Evolutionary conservation across 1,140 invertebrate species (phyloP).

Genomic region (Mylabris phalerata): DNA sequence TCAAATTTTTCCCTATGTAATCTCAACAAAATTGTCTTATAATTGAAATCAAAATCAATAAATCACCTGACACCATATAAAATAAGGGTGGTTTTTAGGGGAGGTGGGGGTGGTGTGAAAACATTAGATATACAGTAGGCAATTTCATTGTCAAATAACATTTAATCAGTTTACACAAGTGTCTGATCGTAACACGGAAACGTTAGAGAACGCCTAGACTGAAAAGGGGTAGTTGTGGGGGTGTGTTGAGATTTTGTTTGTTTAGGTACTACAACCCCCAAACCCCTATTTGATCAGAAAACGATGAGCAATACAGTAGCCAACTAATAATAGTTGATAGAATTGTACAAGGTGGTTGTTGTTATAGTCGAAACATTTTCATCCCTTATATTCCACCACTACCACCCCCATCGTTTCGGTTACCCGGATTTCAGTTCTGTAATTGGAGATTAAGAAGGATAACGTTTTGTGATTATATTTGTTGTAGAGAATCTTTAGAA

Average conservation of each 20-base stretch:
- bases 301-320: too few species aligned
- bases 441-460: constrained; percentile 17
- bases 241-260: constrained; percentile 9
- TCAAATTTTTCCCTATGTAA: too few species aligned
- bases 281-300: too few species aligned
- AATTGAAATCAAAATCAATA: too few species aligned
- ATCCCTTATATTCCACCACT: too few species aligned
- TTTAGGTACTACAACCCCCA: not conserved
- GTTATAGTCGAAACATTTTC: too few species aligned
- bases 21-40: too few species aligned
- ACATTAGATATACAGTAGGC: constrained; percentile 1
- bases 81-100: not conserved
- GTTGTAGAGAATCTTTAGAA: too few species aligned
- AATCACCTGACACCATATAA: not conserved
- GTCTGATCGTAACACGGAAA: constrained; percentile 10
- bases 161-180: constrained; percentile 12
- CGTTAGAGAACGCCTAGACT: not conserved
- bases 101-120: constrained; percentile 3
- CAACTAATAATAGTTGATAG: too few species aligned
- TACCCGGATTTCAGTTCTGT: constrained; percentile 7
- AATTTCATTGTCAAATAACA: constrained; percentile 16
- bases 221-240: too few species aligned
- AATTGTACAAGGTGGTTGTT: too few species aligned
- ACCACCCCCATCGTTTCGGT: not conserved
- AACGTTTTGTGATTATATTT: constrained; percentile 11